These are phyloP conservation scores for Solenopsis invicta DNA, from an alignment of 1,140 invertebrate genomes.

Conservation along the genomic window DNA sequence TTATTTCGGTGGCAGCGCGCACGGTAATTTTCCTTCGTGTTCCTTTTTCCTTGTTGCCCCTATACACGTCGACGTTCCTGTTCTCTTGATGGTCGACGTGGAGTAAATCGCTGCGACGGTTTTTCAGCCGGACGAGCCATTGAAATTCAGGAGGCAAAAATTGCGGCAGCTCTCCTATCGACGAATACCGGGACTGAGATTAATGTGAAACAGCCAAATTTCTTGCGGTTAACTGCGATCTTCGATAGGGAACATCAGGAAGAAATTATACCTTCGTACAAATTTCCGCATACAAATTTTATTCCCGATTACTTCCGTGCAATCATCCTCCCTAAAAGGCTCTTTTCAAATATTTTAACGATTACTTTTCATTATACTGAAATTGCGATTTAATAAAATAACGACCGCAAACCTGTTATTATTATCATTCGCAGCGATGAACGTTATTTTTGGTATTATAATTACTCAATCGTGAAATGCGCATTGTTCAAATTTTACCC, in stretches of 20 bases:
- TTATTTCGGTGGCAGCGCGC: conserved; percentile 51
- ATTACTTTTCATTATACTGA: not conserved
- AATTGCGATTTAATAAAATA: not conserved
- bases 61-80: conserved; percentile 38
- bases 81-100: conserved; percentile 45
- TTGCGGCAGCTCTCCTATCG: conserved; percentile 5
- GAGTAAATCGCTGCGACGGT: conserved; percentile 56
- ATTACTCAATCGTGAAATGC: conserved; percentile 3
- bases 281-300: not conserved
- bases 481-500: conserved; percentile 21
- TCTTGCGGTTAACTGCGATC: not conserved
- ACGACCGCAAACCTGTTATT: not conserved
- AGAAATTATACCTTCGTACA: not conserved
- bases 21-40: conserved; percentile 51
- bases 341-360: not conserved
- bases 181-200: conserved; percentile 18
- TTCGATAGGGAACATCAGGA: not conserved
- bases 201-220: conserved; percentile 46
- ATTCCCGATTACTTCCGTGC: not conserved
- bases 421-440: not conserved
- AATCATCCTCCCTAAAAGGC: not conserved
- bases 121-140: conserved; percentile 53
- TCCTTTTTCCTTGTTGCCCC: conserved; percentile 41
- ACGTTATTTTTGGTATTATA: conserved; percentile 1
- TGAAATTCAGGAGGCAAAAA: conserved; percentile 57